Evolutionary conservation across 2,888 invertebrate species (phyloP).

Genomic region (Pseudococcus jackbeardsleyi): DNA sequence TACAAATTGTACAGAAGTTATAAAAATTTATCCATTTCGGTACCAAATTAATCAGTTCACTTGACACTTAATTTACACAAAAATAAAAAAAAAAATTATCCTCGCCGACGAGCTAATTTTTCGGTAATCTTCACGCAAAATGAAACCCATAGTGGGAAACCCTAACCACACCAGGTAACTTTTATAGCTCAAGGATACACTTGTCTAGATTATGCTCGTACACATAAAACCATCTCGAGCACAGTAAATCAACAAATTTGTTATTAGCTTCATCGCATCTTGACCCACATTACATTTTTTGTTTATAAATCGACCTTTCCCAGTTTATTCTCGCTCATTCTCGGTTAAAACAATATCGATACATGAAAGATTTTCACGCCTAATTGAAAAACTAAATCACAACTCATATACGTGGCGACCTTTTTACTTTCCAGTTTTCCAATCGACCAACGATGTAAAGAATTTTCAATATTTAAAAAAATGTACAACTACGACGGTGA

Average conservation of each 20-base stretch:
- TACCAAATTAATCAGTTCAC: too few relatives aligned
- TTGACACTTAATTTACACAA: neutral
- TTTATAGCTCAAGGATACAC: constrained; percentile 27
- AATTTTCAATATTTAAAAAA: constrained; percentile 8
- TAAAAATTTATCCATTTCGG: too few relatives aligned
- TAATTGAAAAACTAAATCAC: neutral
- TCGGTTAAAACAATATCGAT: neutral
- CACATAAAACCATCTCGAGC: constrained; percentile 4
- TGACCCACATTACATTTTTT: constrained; percentile 31
- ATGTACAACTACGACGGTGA: neutral
- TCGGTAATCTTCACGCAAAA: neutral
- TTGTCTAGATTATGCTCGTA: constrained; percentile 26
- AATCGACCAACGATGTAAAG: neutral
- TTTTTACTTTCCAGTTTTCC: neutral
- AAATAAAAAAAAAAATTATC: neutral
- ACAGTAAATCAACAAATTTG: constrained; percentile 32
- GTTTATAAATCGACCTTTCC: constrained; percentile 20
- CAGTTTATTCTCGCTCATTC: neutral
- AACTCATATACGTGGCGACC: neutral
- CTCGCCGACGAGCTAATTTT: too few relatives aligned
- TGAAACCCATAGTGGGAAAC: neutral
- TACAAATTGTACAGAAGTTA: too few relatives aligned
- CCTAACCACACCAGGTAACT: constrained; percentile 11
- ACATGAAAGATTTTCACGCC: neutral
- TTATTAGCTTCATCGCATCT: constrained; percentile 40